Evolutionary conservation across 2,113 vertebrate species (phyloP), one percentile per base, ranked within the genome.

Genomic region (Alligator mississippiensis): DNA sequence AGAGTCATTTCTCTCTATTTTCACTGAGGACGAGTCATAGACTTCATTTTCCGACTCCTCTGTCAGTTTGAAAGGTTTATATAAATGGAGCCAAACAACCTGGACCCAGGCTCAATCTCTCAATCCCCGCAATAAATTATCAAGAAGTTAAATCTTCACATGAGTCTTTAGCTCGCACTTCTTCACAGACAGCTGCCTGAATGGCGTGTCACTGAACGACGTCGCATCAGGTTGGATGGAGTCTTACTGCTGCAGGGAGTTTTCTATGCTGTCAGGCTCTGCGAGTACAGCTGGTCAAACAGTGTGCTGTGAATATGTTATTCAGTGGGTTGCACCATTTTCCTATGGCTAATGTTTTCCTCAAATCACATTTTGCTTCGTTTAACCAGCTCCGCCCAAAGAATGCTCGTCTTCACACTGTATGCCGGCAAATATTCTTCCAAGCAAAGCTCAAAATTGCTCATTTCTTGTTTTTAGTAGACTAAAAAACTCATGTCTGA

Each of bases 31-130:
- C 82, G 95, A 92, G 70, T 68, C 90, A 84, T 58, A 84, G 80
- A n/a, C 38, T 75, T 92, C 1, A 92, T 86, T 93, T 89, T 47
- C 87, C 75, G 54, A 87, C 30, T 60, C 60, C 34, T 94, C 62
- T 77, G 90, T 90, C 89, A 95, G 76, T 34, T 59, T 90, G 85
- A 94, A 95, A 90, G 72, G 88, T 77, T 92, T 91, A 86, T 66
- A 88, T 66, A 93, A 91, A 64, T 17, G 74, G 34, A 93, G 30
- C 12, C 17, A 19, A 93, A 83, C 47, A 86, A 77, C 91, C 92
- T 91, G 79, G 93, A 90, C 85, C 82, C 85, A 78, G 70, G 64
- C 81, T 92, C 84, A 82, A 66, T 86, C 81, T 70, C 81, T 92
- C 84, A 82, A 66, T 86, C 81, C 77, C 77, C 28, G 54, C 16